Evolutionary conservation across 2,113 vertebrate genomes (phyloP), one percentile per base, ranked within the genome.

Genomic region (Amblyornis subalaris): DNA sequence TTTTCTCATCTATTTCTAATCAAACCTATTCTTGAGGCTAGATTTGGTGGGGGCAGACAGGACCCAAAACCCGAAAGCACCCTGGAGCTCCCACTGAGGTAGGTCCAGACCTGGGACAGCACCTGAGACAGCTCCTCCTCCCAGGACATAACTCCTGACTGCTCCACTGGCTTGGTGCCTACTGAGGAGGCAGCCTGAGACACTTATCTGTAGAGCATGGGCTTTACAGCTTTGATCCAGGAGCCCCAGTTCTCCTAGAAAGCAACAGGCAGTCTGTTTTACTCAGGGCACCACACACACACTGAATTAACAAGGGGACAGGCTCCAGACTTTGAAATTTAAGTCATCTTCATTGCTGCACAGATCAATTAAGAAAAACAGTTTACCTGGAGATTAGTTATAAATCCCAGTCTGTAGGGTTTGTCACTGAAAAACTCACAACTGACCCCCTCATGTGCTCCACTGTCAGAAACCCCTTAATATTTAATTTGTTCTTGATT

Each of bases 131-230:
- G 50, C 40, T 88, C 36, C 57, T 86, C 21, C 14, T 64, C 20
- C 47, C 3, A 0, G 3, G 20, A 25, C 26, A 45, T 35, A 47
- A 3, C 16, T 64, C 26, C 3, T 4, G 5, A 28, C 47, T n/a
- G 25, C 40, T 82, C 44, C 53, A 16, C 14, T 21, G 21, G 25
- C n/a, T 44, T 24, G 24, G 24, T n/a, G 11, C 35, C 54, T 35
- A 12, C 23, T 1, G 12, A 62, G 42, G 16, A 77, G 28, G 26
- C 3, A 64, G 26, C 48, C 90, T 16, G 7, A 78, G 42, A 12
- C 4, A 1, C 50, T n/a, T 5, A 7, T 2, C 60, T 22, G 11
- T 28, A 28, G 15, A 54, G 31, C 36, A 31, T 6, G 11, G 38
- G 18, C 14, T 90, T 66, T 38, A 38, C 18, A 72, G 40, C 53